Conservation (phyloP, 2,888 invertebrate genomes). For the Phyllotreta cruciferae region DNA sequence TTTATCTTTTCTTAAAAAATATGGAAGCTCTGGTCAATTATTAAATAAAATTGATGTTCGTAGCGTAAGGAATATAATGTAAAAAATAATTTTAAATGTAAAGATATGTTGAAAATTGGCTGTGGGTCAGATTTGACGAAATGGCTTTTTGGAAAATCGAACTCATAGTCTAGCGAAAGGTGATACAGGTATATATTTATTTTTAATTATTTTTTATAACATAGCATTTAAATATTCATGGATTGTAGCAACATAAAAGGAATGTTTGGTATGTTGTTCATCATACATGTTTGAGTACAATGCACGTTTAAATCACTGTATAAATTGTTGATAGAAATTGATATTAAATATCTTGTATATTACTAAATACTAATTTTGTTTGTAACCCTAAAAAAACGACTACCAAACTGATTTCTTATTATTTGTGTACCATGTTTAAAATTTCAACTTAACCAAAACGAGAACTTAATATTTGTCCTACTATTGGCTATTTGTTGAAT, state of each 20-base stretch:
- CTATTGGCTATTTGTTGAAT: slow-evolving; percentile 15
- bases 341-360: too few relatives aligned
- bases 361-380: neutral
- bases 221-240: slow-evolving; percentile 8
- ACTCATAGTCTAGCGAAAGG: slow-evolving; percentile 3
- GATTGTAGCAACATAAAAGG: neutral
- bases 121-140: too few relatives aligned
- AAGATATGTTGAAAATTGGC: too few relatives aligned
- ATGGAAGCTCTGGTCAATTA: too few relatives aligned
- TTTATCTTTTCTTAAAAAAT: too few relatives aligned
- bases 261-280: slow-evolving; percentile 17
- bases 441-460: slow-evolving; percentile 8
- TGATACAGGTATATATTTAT: slow-evolving; percentile 25
- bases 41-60: too few relatives aligned
- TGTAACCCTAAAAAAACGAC: slow-evolving; percentile 1
- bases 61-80: too few relatives aligned
- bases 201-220: slow-evolving; percentile 23
- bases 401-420: slow-evolving; percentile 1
- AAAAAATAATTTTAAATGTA: too few relatives aligned
- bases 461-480: slow-evolving; percentile 2
- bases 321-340: too few relatives aligned
- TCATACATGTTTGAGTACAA: neutral
- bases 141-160: neutral
- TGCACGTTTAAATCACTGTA: neutral
- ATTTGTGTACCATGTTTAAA: slow-evolving; percentile 3